Conservation (phyloP, 35 echinoderm and acorn worm species). For the Lytechinus pictus region DNA sequence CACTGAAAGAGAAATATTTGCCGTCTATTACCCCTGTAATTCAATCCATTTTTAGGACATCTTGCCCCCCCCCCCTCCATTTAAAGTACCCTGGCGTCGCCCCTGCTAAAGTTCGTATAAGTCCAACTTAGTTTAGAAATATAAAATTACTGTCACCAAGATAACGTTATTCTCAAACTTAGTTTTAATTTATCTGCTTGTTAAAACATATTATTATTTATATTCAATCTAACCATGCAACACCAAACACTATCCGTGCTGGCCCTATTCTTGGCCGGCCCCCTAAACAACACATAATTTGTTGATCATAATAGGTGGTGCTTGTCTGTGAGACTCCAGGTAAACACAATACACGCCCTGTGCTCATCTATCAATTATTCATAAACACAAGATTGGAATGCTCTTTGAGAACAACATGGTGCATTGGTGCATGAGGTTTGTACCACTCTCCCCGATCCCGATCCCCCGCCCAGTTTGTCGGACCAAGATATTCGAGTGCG, state of each 20-base stretch:
- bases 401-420: background rate
- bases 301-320: background rate
- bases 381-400: background rate
- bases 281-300: background rate
- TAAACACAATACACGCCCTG: background rate
- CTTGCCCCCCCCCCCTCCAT: too few species aligned
- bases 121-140: too few species aligned
- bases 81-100: too few species aligned
- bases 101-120: too few species aligned
- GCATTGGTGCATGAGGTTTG: background rate
- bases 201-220: background rate
- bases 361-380: background rate
- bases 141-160: background rate
- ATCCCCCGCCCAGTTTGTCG: background rate
- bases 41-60: too few species aligned
- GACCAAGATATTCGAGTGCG: background rate
- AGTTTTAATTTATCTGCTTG: background rate
- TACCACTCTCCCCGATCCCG: background rate
- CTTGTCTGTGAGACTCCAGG: background rate
- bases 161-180: background rate
- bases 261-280: background rate
- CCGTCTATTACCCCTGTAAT: too few species aligned
- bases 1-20: too few species aligned
- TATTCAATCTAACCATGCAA: background rate
- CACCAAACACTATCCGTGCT: background rate